Evolutionary conservation across 2,888 invertebrate genomes (phyloP), one percentile per base, ranked within the genome.

Genomic region (Lymantria dispar): DNA sequence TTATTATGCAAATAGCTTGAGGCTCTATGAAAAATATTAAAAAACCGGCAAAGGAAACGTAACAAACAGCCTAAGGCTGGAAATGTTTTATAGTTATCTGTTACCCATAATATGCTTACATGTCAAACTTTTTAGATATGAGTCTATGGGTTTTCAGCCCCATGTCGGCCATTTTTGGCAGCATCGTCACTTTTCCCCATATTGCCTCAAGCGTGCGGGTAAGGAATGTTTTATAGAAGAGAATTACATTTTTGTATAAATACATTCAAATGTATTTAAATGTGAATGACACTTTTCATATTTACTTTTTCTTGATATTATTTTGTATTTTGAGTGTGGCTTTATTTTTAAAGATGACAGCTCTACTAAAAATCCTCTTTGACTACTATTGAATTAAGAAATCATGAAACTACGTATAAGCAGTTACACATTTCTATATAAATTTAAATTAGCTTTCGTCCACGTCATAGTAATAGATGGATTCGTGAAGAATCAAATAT

Each of bases 101-200:
- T 85, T 85, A 80, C 86, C 76, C 84, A 83, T 86, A 87, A 83
- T 83, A 85, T 79, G 76, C 79, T 82, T 78, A 81, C 82, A 84
- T 81, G 87, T 86, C 87, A 87, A 90, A 89, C 76, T 88, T 87
- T 70, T 69, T 67, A 74, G 83, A 87, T 83, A 84, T 60, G 75
- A 64, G 66, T 74, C 78, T 83, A 82, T 78, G 75, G 75, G 60
- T 56, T 64, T 65, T 30, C 30, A 14, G 37, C 45, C 73, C 69
- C 73, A 60, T 64, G 75, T 36, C 62, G 62, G 56, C 40, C 62
- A 46, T 76, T 83, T 79, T 80, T 76, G 68, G 52, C 52, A 49
- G 69, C 62, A 68, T 63, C 56, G 52, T 61, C 65, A 58, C 60
- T 72, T 70, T 55, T 55, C 54, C 56, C 54, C 47, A 47, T 30